phyloP scores from a whole-genome alignment of 1,140 invertebrate genomes.

The Melanaphis sacchari region DNA sequence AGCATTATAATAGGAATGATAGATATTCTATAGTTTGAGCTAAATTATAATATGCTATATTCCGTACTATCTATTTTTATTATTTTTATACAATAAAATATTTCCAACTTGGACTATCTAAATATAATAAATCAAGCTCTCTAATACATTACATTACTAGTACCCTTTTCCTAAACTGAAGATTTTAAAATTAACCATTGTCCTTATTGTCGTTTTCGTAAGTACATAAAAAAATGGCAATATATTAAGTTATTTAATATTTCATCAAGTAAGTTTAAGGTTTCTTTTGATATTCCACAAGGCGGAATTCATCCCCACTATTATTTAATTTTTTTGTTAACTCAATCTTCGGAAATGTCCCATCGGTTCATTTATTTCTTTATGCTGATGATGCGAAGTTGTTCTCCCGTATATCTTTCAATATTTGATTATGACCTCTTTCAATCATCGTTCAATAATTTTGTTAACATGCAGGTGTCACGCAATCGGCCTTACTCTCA shows the following conservation, averaged over 20 bases:
- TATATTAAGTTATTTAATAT: background rate
- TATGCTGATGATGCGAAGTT: background rate
- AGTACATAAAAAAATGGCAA: no score
- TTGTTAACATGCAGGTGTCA: background rate
- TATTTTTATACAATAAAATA: no score
- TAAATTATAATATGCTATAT: no score
- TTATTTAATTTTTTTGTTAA: background rate
- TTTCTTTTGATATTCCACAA: background rate
- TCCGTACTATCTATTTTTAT: no score
- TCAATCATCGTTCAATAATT: background rate
- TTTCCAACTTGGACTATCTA: no score
- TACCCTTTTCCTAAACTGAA: no score
- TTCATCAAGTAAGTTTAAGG: background rate
- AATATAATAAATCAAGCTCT: no score
- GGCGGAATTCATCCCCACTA: background rate
- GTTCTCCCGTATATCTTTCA: background rate
- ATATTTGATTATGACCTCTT: background rate
- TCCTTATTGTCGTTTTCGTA: no score
- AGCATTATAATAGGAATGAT: no score
- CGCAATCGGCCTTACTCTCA: background rate
- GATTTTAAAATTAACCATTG: no score
- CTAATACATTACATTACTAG: no score
- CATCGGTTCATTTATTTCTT: background rate
- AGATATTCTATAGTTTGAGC: no score
- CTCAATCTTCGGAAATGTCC: background rate